These are phyloP conservation scores for Pseudonaja textilis DNA, from an alignment of 2,113 vertebrate species.

Conservation along the genomic window DNA sequence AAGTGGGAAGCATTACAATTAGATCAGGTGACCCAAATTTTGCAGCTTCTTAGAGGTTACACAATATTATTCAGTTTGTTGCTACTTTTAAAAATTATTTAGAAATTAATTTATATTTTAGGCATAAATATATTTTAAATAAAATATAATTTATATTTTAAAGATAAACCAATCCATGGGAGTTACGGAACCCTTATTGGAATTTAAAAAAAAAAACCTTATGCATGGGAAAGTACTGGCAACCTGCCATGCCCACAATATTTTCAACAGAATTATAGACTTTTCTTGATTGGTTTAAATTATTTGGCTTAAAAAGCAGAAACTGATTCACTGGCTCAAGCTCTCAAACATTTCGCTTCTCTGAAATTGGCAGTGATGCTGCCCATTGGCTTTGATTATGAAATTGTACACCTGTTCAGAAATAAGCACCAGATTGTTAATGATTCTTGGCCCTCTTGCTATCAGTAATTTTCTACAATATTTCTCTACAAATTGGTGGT, in stretches of 20 bases:
- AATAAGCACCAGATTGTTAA: conserved; percentile 70
- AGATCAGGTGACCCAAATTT: neutral
- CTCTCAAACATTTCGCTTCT: conserved; percentile 45
- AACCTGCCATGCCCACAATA: conserved; percentile 32
- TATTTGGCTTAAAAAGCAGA: conserved; percentile 52
- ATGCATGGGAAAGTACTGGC: conserved; percentile 3
- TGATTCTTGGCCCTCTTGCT: conserved; percentile 54
- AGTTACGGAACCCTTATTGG: neutral
- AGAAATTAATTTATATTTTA: conserved; percentile 44
- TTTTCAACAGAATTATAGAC: conserved; percentile 41
- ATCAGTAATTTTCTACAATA: conserved; percentile 51
- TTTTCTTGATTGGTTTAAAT: conserved; percentile 49
- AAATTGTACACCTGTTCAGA: conserved; percentile 67
- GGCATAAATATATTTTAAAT: conserved; percentile 31
- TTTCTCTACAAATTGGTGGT: conserved; percentile 62
- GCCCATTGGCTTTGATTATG: conserved; percentile 64
- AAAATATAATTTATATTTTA: conserved; percentile 33
- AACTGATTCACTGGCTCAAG: conserved; percentile 50
- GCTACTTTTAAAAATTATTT: conserved; percentile 21
- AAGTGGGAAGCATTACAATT: neutral
- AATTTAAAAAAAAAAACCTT: neutral
- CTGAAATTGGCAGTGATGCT: conserved; percentile 56
- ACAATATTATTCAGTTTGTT: neutral
- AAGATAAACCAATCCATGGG: conserved; percentile 31
- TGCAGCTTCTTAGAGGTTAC: neutral